phyloP scores from a whole-genome alignment of 2,113 vertebrate genomes.

The Isichthys henryi region DNA sequence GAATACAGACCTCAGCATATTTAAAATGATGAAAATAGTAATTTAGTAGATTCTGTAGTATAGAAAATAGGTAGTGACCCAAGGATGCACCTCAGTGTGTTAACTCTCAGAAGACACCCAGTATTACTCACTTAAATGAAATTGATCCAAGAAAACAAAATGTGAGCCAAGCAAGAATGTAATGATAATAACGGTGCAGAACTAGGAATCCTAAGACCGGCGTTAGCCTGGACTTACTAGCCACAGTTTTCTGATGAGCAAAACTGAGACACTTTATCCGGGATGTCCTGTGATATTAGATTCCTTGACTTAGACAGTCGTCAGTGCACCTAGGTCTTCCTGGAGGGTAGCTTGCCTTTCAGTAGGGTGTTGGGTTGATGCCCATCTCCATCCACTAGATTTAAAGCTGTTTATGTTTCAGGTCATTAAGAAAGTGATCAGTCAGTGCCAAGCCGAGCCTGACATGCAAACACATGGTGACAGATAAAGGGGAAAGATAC shows the following conservation, averaged over 20 bases:
- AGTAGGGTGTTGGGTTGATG: slow-evolving; percentile 1
- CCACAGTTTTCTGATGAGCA: not conserved
- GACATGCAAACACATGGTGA: not conserved
- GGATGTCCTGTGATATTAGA: not conserved
- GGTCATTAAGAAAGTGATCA: not conserved
- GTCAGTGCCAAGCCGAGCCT: not conserved
- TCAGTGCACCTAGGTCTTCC: not conserved
- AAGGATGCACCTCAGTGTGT: not conserved
- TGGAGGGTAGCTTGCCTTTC: not conserved
- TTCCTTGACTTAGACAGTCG: not conserved
- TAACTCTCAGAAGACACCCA: not conserved
- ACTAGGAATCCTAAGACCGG: not conserved
- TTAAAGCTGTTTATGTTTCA: not conserved
- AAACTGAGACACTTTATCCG: not conserved
- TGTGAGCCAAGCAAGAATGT: not conserved
- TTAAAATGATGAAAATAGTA: not conserved
- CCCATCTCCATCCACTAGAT: not conserved
- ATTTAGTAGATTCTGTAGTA: not conserved
- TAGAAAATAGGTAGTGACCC: not conserved
- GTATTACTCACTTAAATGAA: not conserved
- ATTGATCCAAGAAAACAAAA: not conserved
- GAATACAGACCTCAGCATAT: not conserved
- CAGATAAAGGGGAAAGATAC: not conserved
- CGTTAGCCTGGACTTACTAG: not conserved
- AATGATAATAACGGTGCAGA: not conserved